Conservation (phyloP, 2,797 vertebrate species). For the Buceros bicornis region DNA sequence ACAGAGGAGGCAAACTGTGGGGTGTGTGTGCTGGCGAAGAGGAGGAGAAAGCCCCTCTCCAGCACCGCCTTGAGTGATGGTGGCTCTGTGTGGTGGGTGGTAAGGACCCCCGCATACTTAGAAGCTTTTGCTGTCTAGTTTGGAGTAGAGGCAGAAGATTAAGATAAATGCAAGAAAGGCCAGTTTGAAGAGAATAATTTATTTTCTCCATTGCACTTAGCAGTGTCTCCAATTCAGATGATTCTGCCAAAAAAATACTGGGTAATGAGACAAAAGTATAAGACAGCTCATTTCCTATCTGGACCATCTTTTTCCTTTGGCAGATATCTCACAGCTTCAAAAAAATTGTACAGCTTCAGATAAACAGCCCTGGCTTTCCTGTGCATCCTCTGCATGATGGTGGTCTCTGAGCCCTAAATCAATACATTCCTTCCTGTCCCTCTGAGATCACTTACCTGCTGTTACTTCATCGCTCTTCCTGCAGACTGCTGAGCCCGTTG, state of each 20-base stretch:
- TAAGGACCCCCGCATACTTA: background rate
- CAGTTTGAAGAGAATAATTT: background rate
- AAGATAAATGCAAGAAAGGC: background rate
- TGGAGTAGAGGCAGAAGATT: background rate
- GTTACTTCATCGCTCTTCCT: background rate
- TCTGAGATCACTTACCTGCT: background rate
- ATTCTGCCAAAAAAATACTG: background rate
- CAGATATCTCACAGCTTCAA: background rate
- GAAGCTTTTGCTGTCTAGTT: background rate
- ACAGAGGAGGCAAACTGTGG: background rate
- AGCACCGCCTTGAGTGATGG: background rate
- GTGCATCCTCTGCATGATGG: background rate
- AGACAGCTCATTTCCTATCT: background rate
- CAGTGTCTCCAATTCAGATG: background rate
- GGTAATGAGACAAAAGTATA: background rate
- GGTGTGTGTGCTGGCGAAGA: background rate
- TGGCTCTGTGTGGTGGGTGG: background rate
- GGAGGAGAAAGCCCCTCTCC: background rate
- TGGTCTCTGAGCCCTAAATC: slow-evolving; percentile 30
- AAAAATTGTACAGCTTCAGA: background rate
- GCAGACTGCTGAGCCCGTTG: background rate
- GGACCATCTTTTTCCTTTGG: background rate
- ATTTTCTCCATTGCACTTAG: background rate
- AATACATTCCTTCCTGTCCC: slow-evolving; percentile 31
- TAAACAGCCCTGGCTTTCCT: background rate